These are phyloP conservation scores for Cynopterus sphinx DNA, from an alignment of 2,797 vertebrate genomes.

Conservation along the genomic window DNA sequence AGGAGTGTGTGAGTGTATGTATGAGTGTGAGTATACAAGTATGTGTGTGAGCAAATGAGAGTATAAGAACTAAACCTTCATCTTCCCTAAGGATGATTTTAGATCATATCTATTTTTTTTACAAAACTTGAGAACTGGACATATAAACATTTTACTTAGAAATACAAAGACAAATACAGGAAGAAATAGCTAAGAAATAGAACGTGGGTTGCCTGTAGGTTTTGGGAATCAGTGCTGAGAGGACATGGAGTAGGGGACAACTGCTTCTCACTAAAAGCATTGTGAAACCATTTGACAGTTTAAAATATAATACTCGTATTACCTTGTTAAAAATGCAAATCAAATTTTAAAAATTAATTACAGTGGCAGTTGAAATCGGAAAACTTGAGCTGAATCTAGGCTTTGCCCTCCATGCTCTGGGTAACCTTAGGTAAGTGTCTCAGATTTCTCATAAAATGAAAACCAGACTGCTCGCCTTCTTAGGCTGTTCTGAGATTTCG, in stretches of 20 bases:
- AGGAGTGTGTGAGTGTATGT: background rate
- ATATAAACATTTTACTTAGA: constrained; percentile 31
- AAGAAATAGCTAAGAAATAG: constrained; percentile 23
- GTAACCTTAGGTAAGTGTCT: background rate
- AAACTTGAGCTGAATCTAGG: background rate
- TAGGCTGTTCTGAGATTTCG: background rate
- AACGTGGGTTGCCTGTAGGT: background rate
- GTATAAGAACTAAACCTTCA: background rate
- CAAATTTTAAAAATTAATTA: constrained; percentile 17
- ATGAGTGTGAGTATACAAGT: background rate
- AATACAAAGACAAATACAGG: constrained; percentile 7
- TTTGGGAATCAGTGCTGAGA: background rate
- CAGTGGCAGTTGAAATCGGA: background rate
- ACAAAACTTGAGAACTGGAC: background rate
- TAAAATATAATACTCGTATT: background rate
- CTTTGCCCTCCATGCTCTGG: background rate
- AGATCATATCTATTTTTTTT: background rate
- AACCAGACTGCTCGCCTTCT: background rate
- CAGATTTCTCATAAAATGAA: background rate
- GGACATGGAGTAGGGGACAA: background rate
- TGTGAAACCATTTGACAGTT: background rate
- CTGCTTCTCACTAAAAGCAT: background rate
- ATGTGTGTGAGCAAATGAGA: background rate
- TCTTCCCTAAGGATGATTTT: background rate
- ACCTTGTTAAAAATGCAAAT: constrained; percentile 39